These are phyloP conservation scores for Anguilla megastoma DNA, from an alignment of 2,797 vertebrate genomes.

Conservation along the genomic window DNA sequence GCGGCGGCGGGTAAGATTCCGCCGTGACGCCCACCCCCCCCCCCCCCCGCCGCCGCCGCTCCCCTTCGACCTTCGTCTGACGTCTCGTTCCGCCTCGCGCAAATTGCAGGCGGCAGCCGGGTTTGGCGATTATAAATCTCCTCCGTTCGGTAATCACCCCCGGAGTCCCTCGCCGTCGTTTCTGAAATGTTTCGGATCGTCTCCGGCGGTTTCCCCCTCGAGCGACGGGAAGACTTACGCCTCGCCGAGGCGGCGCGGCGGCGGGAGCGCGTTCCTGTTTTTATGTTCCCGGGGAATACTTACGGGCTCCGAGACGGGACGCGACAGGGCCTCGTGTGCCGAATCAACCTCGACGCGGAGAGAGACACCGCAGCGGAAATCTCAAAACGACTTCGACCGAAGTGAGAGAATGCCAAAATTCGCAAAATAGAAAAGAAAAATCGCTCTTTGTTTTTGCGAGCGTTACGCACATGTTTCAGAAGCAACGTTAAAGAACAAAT, in stretches of 20 bases:
- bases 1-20: too few relatives aligned
- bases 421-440: neutral
- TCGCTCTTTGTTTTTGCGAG: neutral
- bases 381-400: too few relatives aligned
- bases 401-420: neutral
- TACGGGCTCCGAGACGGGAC: neutral
- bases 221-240: neutral
- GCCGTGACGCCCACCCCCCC: too few relatives aligned
- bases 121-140: neutral
- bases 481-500: too few relatives aligned
- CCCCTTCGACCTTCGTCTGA: neutral
- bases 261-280: neutral
- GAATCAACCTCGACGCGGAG: neutral
- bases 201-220: neutral
- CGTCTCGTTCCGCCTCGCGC: neutral
- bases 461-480: neutral
- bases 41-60: too few relatives aligned
- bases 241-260: neutral
- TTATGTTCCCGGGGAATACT: neutral
- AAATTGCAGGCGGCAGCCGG: neutral
- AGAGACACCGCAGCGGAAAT: too few relatives aligned
- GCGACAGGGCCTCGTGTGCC: neutral
- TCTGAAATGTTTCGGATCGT: neutral
- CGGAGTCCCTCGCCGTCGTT: neutral
- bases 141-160: neutral